Percentiles rank a stretch among this genome's conserved stretches.
phyloP scores from a whole-genome alignment of 92 coral and sea anemone species.

The Bergia sp. region DNA sequence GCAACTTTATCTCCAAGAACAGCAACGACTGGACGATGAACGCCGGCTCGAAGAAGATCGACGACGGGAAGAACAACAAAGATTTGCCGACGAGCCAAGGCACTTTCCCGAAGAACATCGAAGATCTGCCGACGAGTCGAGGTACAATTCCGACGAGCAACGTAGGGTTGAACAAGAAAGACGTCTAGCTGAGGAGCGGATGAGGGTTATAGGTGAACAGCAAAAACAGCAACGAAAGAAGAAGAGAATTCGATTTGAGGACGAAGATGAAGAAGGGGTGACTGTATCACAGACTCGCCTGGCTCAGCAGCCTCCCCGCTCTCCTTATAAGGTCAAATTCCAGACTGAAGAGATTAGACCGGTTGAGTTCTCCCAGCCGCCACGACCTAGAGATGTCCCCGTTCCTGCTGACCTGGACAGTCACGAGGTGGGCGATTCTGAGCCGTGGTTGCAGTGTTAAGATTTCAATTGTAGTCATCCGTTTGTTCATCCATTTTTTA shows the following conservation, averaged over 20 bases:
- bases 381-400: slow-evolving; percentile 9
- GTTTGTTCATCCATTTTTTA: neutral
- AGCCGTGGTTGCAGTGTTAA: neutral
- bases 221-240: slow-evolving; percentile 55
- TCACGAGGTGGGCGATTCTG: slow-evolving; percentile 8
- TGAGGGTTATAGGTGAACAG: slow-evolving; percentile 58
- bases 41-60: slow-evolving; percentile 65
- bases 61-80: slow-evolving; percentile 60
- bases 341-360: slow-evolving; percentile 51
- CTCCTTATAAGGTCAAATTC: slow-evolving; percentile 48
- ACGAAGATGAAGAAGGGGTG: slow-evolving; percentile 46
- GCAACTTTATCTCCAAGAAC: slow-evolving; percentile 68
- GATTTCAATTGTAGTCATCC: neutral
- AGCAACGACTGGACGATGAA: slow-evolving; percentile 63
- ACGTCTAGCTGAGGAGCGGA: slow-evolving; percentile 73
- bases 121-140: slow-evolving; percentile 57
- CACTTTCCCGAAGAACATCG: slow-evolving; percentile 56
- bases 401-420: slow-evolving; percentile 40
- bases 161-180: slow-evolving; percentile 65
- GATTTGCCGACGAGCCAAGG: slow-evolving; percentile 57
- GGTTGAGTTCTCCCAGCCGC: slow-evolving; percentile 4
- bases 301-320: slow-evolving; percentile 45
- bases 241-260: slow-evolving; percentile 67
- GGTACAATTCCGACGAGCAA: slow-evolving; percentile 52
- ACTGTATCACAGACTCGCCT: neutral